Base-by-base conservation (phyloP, 2,113 vertebrate genomes). In the Procavia capensis region DNA sequence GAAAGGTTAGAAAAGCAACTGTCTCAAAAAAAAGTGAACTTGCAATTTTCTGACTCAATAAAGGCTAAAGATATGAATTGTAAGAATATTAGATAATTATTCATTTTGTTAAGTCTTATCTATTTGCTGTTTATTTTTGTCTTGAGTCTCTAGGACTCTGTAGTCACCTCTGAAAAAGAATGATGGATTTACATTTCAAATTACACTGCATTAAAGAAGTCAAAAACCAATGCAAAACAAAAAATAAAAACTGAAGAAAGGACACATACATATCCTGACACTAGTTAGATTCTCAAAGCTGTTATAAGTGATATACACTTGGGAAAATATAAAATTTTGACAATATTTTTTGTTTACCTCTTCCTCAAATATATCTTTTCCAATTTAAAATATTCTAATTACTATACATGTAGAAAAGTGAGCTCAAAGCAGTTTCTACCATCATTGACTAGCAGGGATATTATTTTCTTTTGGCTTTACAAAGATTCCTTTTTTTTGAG, bases 291-390 rank as follows among this genome's bases (percentile, higher is more conserved):
- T 92, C 11, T 93, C 47, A 76, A 75, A 89, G 45, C 45, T 61
- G 78, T 31, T 41, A 22, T 43, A 10, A 13, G 22, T 45, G 29
- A 50, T 61, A 20, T 83, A 50, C 16, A 61, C 43, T 61, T 59
- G 70, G 31, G 89, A 57, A 54, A 83, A 64, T 9, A 64, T 76
- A 85, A 93, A 29, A 91, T 72, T 41, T 84, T 82, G 19, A 47
- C 34, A 66, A 61, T 83, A 59, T 64, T 34, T 91, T 92, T n/a
- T 85, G 34, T 54, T 87, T 81, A 85, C 84, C 76, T 91, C 86
- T 29, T 41, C 70, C 84, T 76, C 11, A 76, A 85, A 54, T 29
- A 63, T 59, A 54, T 89, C 7, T 54, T 76, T 94, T 80, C 13
- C 2, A 50, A 29, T 59, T 95, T 80, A 64, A 93, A 90, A 39